Evolutionary conservation across 2,113 vertebrate genomes (phyloP).

Genomic region (Polyodon spathula): DNA sequence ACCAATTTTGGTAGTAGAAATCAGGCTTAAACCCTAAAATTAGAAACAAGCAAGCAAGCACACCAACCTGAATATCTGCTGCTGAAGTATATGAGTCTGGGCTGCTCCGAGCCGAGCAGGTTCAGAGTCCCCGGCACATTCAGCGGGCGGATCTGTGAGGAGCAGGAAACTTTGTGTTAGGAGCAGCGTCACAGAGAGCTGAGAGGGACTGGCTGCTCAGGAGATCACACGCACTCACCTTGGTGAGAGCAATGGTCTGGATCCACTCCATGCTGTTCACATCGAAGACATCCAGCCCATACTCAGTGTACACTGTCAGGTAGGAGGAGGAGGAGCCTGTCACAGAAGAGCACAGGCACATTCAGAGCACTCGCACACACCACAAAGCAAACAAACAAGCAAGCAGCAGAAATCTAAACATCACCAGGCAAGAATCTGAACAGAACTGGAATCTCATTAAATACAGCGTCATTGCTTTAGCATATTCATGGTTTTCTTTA

Average conservation of each 20-base stretch:
- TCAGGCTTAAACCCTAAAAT: neutral
- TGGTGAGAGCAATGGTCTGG: slow-evolving; percentile 85
- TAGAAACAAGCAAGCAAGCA: neutral
- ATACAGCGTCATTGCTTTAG: no score
- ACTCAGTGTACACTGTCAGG: slow-evolving; percentile 88
- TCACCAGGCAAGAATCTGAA: no score
- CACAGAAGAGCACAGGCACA: neutral
- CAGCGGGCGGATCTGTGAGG: slow-evolving; percentile 75
- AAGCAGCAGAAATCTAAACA: slow-evolving; percentile 2
- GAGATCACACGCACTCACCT: slow-evolving; percentile 47
- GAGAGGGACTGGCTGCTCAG: neutral
- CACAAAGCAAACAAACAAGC: neutral
- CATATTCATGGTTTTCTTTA: no score
- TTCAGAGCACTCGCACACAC: neutral
- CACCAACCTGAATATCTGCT: slow-evolving; percentile 70
- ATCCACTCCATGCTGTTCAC: slow-evolving; percentile 85
- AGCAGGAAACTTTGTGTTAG: neutral
- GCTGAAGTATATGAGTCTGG: slow-evolving; percentile 84
- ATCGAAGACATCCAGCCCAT: slow-evolving; percentile 89
- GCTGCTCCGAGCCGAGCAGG: slow-evolving; percentile 77
- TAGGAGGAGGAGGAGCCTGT: slow-evolving; percentile 80
- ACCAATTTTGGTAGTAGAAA: no score
- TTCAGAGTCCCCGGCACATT: slow-evolving; percentile 83
- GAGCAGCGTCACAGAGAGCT: neutral
- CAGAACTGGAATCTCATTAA: no score